Evolutionary conservation across 2,113 vertebrate genomes (phyloP).

Genomic region (Pachycephala philippinensis): DNA sequence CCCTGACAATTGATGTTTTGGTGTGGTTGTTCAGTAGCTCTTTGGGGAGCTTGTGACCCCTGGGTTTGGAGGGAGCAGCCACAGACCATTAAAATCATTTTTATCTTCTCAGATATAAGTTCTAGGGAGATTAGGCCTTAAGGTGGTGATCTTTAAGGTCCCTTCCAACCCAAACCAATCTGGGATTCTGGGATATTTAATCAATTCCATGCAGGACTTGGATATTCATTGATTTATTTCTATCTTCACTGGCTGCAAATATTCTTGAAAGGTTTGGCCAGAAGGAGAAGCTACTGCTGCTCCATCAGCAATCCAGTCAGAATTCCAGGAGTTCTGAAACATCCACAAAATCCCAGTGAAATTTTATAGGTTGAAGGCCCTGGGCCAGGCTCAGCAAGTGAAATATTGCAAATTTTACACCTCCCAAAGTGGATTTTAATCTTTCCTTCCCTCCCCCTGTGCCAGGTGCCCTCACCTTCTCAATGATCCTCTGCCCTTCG

Average conservation of each 20-base stretch:
- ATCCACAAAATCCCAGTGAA: not conserved
- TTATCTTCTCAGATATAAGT: not conserved
- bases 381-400: not conserved
- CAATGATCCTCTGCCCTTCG: conserved; percentile 90
- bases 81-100: not conserved
- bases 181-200: not conserved
- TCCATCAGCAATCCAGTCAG: not conserved
- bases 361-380: not conserved
- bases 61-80: not conserved
- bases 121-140: not conserved
- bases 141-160: not conserved
- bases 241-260: not conserved
- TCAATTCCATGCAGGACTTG: not conserved
- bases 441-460: not conserved
- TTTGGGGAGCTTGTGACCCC: not conserved
- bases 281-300: not conserved
- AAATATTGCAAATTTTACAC: not conserved
- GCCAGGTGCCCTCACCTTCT: conserved; percentile 74
- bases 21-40: not conserved
- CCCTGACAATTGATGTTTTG: not conserved
- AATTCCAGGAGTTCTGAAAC: not conserved
- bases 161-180: not conserved
- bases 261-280: not conserved
- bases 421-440: not conserved
- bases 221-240: not conserved